Base-by-base conservation (phyloP, 2,113 vertebrate genomes). In the Arvicanthis niloticus region DNA sequence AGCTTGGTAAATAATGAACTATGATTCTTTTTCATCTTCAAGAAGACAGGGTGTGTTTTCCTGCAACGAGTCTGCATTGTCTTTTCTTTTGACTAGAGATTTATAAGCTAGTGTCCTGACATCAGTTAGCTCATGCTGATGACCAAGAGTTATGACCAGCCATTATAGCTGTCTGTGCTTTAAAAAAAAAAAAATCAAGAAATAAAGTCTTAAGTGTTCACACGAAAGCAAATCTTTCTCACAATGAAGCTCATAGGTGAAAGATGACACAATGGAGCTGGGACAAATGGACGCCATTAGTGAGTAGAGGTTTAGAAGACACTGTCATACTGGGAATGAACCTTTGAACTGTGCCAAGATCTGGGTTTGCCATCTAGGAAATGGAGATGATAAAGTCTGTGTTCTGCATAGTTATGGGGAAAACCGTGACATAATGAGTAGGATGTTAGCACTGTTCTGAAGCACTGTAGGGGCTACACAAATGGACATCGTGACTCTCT, bases 61-160 rank as follows among this genome's bases (percentile, higher is more conserved):
- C 77, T 45, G 67, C 9, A 0, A 75, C 89, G 94, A 97, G 53
- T 86, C 81, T 93, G 82, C 45, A 89, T 56, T 96, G 92, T 86
- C 51, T 84, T 72, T 67, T 70, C 6, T 84, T 95, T 89, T 70
- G 72, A 40, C 51, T 82, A 31, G 48, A 51, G 53, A 96, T 97
- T 96, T 97, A 93, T 88, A 82, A 94, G 95, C 16, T 42, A 19
- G 82, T 51, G 56, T 87, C 88, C 58, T 92, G 94, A 93, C 70
- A 77, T 56, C 22, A 67, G 86, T 97, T 96, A 97, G 60, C 93
- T 96, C 92, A 95, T 77, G 93, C 95, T 89, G 91, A 95, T 80
- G 91, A 94, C 95, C 42, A n/a, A 94, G 75, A 60, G 60, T 91
- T 91, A 26, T 24, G 37, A 70, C 89, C 82, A 85, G 78, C 96